Conservation (phyloP, 1,140 invertebrate genomes). For the Brachionus manjavacas region DNA sequence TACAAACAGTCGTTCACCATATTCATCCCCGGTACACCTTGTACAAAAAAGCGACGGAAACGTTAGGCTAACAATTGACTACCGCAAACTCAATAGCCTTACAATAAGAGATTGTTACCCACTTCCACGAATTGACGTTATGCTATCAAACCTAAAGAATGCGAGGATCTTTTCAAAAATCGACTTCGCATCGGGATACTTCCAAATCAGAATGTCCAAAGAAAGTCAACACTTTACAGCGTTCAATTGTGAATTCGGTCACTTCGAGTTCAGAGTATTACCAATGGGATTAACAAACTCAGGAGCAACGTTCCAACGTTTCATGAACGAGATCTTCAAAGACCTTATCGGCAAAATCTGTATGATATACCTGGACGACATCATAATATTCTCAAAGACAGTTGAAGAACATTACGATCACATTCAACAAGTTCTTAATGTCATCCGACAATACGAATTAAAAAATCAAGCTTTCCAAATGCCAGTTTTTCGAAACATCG, state of each 20-base stretch:
- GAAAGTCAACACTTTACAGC: too few species aligned
- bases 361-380: too few species aligned
- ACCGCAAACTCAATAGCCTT: not conserved
- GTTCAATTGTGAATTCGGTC: conserved; percentile 39
- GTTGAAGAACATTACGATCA: not conserved
- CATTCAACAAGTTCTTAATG: not conserved
- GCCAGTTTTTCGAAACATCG: not conserved
- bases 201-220: too few species aligned
- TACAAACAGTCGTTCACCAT: too few species aligned
- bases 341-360: not conserved
- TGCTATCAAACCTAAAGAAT: too few species aligned
- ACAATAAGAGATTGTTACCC: not conserved
- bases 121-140: conserved; percentile 28
- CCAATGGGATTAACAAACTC: conserved; percentile 39
- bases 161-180: too few species aligned
- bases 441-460: not conserved
- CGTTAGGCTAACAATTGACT: not conserved
- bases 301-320: conserved; percentile 42
- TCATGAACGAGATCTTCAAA: conserved; percentile 30
- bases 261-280: conserved; percentile 41
- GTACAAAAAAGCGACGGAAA: not conserved
- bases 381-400: not conserved
- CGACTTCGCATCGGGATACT: too few species aligned
- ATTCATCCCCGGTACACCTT: not conserved
- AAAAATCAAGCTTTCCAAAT: not conserved